Evolutionary conservation across 2,113 vertebrate genomes (phyloP).

Genomic region (Gasterosteus aculeatus): DNA sequence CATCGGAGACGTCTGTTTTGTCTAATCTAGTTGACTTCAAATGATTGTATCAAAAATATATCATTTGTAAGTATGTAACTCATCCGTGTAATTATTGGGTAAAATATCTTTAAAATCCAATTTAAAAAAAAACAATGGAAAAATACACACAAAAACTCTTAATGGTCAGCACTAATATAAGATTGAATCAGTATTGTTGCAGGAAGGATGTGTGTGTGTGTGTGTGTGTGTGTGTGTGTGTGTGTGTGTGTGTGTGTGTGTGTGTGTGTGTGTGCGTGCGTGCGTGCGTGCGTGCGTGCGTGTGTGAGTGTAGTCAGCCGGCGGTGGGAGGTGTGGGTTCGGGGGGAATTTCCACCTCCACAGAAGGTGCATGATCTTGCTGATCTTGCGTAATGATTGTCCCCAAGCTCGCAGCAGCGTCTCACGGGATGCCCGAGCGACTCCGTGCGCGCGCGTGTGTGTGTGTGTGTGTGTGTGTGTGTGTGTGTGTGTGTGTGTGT

Average conservation of each 20-base stretch:
- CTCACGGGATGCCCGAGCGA: conserved; percentile 54
- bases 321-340: conserved; percentile 21
- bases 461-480: too few relatives aligned
- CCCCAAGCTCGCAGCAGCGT: conserved; percentile 43
- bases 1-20: not conserved
- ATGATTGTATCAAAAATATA: not conserved
- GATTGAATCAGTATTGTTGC: not conserved
- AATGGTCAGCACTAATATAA: too few relatives aligned
- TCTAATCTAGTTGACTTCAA: not conserved
- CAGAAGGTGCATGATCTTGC: conserved; percentile 29
- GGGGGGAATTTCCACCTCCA: conserved; percentile 39
- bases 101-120: too few relatives aligned
- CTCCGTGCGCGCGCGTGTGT: conserved; percentile 29
- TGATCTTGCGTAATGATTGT: conserved; percentile 66
- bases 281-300: not conserved
- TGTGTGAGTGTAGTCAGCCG: conserved; percentile 26
- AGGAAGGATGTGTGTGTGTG: too few relatives aligned
- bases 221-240: not conserved
- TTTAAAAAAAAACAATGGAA: not conserved
- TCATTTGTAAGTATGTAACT: too few relatives aligned
- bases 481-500: not conserved
- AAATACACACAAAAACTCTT: not conserved
- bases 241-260: not conserved
- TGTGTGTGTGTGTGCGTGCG: not conserved
- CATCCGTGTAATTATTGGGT: too few relatives aligned